Percentiles rank a stretch among this genome's conserved stretches.
Evolutionary conservation across 1,140 invertebrate genomes (phyloP).

Genomic region (Halictus rubicundus): DNA sequence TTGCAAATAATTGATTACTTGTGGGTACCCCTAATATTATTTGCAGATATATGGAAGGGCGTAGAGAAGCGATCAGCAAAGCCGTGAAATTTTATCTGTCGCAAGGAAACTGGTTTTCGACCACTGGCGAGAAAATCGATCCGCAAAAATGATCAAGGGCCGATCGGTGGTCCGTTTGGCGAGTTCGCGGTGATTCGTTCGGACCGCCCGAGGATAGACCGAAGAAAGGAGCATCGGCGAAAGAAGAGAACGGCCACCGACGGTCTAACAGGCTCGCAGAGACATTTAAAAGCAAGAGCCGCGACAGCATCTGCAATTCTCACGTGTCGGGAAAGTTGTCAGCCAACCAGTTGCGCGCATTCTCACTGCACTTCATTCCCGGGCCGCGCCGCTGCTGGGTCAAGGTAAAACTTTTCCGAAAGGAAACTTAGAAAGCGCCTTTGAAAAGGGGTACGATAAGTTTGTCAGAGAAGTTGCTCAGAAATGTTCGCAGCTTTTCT

Average conservation of each 20-base stretch:
- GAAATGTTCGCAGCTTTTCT: conserved; percentile 57
- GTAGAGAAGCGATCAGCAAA: too few species aligned
- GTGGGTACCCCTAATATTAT: too few species aligned
- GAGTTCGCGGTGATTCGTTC: background rate
- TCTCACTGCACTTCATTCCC: conserved; percentile 49
- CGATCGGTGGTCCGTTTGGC: too few species aligned
- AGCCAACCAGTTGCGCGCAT: conserved; percentile 54
- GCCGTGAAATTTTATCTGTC: too few species aligned
- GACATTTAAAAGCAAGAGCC: conserved; percentile 43
- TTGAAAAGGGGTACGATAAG: conserved; percentile 25
- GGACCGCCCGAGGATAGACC: background rate
- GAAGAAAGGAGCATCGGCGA: background rate
- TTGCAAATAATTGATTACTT: too few species aligned
- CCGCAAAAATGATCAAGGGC: background rate
- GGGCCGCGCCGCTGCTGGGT: conserved; percentile 29
- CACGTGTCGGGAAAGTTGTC: conserved; percentile 55
- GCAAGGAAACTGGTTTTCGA: too few species aligned
- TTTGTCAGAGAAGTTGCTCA: conserved; percentile 46
- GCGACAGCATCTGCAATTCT: conserved; percentile 53
- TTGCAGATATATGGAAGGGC: too few species aligned
- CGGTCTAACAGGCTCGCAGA: conserved; percentile 35
- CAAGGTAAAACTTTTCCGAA: conserved; percentile 52
- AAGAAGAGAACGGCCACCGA: conserved; percentile 19
- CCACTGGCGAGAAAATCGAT: background rate
- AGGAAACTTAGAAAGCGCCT: conserved; percentile 37